Conservation (phyloP, 2,888 invertebrate species). For the Uropetala carovei region DNA sequence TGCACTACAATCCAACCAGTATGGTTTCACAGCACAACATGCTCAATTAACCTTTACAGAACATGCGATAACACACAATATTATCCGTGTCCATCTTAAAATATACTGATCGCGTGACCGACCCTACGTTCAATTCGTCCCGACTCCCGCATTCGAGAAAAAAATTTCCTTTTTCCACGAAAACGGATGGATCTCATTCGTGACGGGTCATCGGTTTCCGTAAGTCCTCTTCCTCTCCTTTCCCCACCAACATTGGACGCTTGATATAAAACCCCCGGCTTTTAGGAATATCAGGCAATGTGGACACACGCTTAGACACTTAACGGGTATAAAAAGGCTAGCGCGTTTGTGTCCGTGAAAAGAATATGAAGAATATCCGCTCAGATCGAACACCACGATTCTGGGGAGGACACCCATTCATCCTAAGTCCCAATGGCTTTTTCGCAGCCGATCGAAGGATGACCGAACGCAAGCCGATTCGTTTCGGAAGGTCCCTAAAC, state of each 20-base stretch:
- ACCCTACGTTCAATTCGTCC: not conserved
- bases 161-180: not conserved
- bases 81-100: not conserved
- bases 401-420: conserved; percentile 35
- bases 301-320: conserved; percentile 53
- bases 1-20: too few relatives aligned
- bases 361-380: not conserved
- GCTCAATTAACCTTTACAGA: not conserved
- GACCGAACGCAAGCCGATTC: conserved; percentile 27
- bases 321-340: conserved; percentile 20
- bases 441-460: not conserved
- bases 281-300: conserved; percentile 40
- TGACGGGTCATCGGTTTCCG: conserved; percentile 9
- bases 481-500: conserved; percentile 6
- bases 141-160: not conserved
- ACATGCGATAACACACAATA: not conserved
- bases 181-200: conserved; percentile 20
- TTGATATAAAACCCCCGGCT: not conserved
- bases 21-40: not conserved
- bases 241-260: not conserved
- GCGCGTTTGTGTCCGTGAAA: conserved; percentile 38
- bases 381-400: not conserved
- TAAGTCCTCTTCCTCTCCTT: not conserved
- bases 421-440: not conserved
- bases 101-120: not conserved